Evolutionary conservation across 2,888 invertebrate genomes (phyloP), one percentile per base, ranked within the genome.

Genomic region (Nomada lathburiana): DNA sequence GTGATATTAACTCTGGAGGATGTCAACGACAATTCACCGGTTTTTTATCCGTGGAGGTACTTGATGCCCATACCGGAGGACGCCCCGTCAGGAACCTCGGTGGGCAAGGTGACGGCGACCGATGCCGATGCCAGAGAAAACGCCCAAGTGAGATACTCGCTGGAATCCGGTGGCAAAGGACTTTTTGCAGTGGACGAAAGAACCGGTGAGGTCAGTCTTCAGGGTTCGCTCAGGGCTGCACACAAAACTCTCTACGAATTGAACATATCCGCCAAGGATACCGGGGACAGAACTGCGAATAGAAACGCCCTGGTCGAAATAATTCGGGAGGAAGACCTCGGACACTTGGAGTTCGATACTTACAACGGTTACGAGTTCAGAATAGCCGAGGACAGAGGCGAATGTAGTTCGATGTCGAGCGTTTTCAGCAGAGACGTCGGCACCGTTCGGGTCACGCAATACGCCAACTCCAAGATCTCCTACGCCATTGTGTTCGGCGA

Each of bases 121-220:
- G 99, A 99, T 95, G 95, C 95, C 83, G 99, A 99, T 94, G 97
- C 97, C 90, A 97, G 97, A n/a, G 97, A 97, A 91, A 98, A 98
- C 94, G 97, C 98, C 53, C 96, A 96, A 92, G 95, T 98, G 62
- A 96, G 96, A 78, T 98, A 97, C 92, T 96, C 95, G 88, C 94
- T 98, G 80, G 97, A 97, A 94, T 96, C 96, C 89, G 97, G 97
- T 42, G 96, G 96, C 76, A 97, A 97, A 87, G 97, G 96, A 57
- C 95, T 97, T 84, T 99, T 99, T 94, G 95, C 96, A 18, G 95
- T 98, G 36, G 97, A 98, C 91, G 96, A 96, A 72, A 95, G 95
- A 93, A 97, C 97, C 23, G 98, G 98, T 11, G 96, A 97, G 83
- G 94, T 98, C 57, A 95, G 96, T 71, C 94, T 98, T 73, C 96